Conservation (phyloP, 2,888 invertebrate species). For the Luffia ferchaultella region DNA sequence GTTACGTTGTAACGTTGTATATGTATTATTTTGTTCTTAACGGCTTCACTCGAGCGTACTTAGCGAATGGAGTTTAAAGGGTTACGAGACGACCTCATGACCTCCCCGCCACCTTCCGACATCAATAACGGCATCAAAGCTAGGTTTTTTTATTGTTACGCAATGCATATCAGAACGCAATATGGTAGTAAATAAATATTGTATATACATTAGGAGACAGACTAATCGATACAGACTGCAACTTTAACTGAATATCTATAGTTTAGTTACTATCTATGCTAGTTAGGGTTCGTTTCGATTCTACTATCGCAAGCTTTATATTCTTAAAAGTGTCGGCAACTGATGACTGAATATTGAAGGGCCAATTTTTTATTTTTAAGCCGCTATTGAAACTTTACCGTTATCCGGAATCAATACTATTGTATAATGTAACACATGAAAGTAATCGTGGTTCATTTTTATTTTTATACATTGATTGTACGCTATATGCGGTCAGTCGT, state of each 20-base stretch:
- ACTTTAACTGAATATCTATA: conserved; percentile 54
- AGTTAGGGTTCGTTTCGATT: conserved; percentile 58
- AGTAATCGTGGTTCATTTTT: too few relatives aligned
- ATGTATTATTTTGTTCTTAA: conserved; percentile 50
- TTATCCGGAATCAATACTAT: too few relatives aligned
- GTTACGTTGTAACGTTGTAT: conserved; percentile 41
- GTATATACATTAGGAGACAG: conserved; percentile 59
- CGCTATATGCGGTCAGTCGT: too few relatives aligned
- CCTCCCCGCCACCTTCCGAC: conserved; percentile 24
- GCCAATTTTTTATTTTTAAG: conserved; percentile 37
- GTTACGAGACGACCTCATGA: conserved; percentile 6
- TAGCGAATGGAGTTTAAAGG: conserved; percentile 34
- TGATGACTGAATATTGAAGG: conserved; percentile 59
- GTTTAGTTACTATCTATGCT: conserved; percentile 60
- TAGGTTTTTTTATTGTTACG: conserved; percentile 66
- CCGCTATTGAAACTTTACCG: too few relatives aligned
- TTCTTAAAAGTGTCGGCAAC: conserved; percentile 50
- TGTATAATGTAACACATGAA: too few relatives aligned
- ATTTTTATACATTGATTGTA: too few relatives aligned
- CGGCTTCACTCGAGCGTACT: conserved; percentile 58
- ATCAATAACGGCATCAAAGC: conserved; percentile 52
- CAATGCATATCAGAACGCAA: conserved; percentile 67
- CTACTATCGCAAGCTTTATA: conserved; percentile 56
- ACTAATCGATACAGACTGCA: conserved; percentile 59
- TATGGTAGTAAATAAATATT: conserved; percentile 67